Evolutionary conservation across 2,113 vertebrate species (phyloP).

Genomic region (Urocynchramus pylzowi): DNA sequence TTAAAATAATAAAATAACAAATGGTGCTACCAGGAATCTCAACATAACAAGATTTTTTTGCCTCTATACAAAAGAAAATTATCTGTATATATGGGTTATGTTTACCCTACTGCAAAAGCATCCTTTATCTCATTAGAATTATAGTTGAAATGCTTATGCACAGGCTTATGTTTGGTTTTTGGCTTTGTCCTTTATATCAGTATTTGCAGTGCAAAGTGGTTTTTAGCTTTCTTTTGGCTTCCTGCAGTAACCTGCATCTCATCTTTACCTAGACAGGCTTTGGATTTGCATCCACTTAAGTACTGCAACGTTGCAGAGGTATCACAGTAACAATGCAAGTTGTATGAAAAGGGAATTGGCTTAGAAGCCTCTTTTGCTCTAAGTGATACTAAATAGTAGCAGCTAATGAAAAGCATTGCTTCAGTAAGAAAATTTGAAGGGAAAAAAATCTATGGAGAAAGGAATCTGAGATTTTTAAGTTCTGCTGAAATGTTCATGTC

Average conservation of each 20-base stretch:
- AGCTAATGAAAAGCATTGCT: constrained; percentile 12
- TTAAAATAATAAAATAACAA: not conserved
- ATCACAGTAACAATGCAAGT: not conserved
- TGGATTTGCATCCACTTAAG: not conserved
- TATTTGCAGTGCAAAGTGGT: not conserved
- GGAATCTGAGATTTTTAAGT: not conserved
- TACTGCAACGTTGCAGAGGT: not conserved
- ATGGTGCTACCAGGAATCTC: not conserved
- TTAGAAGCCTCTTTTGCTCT: constrained; percentile 21
- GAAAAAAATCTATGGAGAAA: not conserved
- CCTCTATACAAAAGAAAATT: not conserved
- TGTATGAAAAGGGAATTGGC: not conserved
- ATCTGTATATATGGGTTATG: not conserved
- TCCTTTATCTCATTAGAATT: not conserved
- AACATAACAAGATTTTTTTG: not conserved
- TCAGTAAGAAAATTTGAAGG: not conserved
- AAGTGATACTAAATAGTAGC: not conserved
- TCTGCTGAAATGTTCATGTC: not conserved
- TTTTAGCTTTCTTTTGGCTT: not conserved
- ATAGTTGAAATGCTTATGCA: not conserved
- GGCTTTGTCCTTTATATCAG: not conserved
- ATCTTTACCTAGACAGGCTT: not conserved
- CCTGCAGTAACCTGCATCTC: not conserved
- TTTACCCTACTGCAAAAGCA: not conserved
- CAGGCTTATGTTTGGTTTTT: not conserved